Conservation (phyloP, 35 echinoderm and acorn worm genomes). For the Apostichopus californicus region DNA sequence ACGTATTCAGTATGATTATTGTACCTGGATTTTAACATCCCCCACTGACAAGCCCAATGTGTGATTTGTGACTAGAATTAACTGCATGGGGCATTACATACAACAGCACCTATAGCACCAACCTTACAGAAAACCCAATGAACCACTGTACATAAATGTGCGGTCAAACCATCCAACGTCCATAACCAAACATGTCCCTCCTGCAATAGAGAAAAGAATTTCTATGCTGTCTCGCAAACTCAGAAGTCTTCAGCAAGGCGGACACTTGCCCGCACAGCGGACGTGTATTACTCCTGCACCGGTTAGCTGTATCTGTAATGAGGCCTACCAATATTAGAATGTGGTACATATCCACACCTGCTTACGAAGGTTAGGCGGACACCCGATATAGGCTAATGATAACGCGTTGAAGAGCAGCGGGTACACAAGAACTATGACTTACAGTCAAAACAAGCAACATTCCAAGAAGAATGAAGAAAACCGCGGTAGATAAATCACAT, state of each 20-base stretch:
- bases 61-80: too few species aligned
- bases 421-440: background rate
- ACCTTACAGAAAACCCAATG: constrained; percentile 23
- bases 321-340: background rate
- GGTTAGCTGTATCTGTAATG: background rate
- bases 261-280: background rate
- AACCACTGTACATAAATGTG: background rate
- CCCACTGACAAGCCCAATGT: too few species aligned
- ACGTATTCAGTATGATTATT: too few species aligned
- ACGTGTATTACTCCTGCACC: too few species aligned
- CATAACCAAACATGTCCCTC: background rate
- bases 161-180: background rate
- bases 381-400: too few species aligned
- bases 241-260: background rate
- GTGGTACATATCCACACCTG: too few species aligned
- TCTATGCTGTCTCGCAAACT: background rate
- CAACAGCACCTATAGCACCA: background rate
- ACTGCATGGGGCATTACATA: too few species aligned
- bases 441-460: background rate
- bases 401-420: background rate
- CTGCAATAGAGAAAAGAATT: background rate
- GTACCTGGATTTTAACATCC: too few species aligned
- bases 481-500: background rate
- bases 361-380: too few species aligned
- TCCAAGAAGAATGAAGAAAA: background rate